Base-by-base conservation (phyloP, 1,140 invertebrate species). In the Bradynema listronoti region DNA sequence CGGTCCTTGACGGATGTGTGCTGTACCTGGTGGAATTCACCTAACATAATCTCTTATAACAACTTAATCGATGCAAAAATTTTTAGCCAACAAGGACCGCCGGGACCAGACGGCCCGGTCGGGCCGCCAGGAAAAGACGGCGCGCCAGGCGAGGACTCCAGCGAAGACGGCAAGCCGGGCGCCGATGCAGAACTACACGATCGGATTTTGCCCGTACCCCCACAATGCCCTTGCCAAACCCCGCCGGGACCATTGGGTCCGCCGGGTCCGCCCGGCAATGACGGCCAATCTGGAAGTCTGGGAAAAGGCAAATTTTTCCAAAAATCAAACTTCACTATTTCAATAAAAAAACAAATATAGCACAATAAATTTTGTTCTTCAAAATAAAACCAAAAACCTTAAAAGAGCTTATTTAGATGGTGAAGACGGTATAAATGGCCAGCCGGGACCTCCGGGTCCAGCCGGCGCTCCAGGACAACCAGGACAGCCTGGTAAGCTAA, bases 131-230 rank as follows among this genome's bases (percentile, higher is more conserved):
- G 61, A n/a, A 74, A 72, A 33, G 74, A 78, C 56, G 74, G 74
- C n/a, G 52, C 59, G 4, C 73, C 74, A 14, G 75, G 76, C 4
- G 47, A 58, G 27, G 67, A 66, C 30, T 73, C 64, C 14, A 71
- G 73, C 22, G 59, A 63, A 29, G 65, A 68, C 22, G 75, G 74
- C 39, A 56, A 66, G 19, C 74, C 74, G 27, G 74, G 74, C 36
- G 58, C 67, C 11, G 74, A 77, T 61, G 74, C 74, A 33, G 74
- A 77, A 53, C 58, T 78, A n/a, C 76, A 78, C 45, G 74, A 77
- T 47, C 50, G 69, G n/a, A 51, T 77, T n/a, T 62, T 78, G n/a
- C 74, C 74, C 9, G 64, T 77, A 25, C 74, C 74, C 25, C 74
- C 74, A 24, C 74, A 77, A 58, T 77, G 74, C 50, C 73, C 73